phyloP scores from a whole-genome alignment of 1,140 invertebrate genomes.

The Habropoda laboriosa region DNA sequence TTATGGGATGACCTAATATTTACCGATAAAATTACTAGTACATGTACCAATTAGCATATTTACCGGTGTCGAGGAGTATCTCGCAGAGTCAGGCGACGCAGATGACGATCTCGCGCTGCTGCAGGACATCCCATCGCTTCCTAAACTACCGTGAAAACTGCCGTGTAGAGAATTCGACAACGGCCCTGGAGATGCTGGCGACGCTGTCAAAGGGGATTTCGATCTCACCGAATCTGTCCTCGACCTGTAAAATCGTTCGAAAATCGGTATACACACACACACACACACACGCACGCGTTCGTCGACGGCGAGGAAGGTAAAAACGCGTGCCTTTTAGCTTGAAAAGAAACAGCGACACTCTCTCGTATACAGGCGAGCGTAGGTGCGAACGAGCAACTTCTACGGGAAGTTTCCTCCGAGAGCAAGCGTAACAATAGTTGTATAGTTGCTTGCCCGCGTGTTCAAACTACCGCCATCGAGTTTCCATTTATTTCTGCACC shows the following conservation, averaged over 20 bases:
- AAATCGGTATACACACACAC: conserved; percentile 48
- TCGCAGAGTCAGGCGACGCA: conserved; percentile 79
- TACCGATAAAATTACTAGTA: too few species aligned
- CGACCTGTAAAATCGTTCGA: conserved; percentile 74
- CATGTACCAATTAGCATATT: too few species aligned
- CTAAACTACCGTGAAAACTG: conserved; percentile 80
- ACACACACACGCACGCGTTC: conserved; percentile 11
- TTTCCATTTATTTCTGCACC: not conserved
- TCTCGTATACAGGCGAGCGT: conserved; percentile 7
- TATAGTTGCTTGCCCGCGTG: not conserved
- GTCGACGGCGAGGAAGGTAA: too few species aligned
- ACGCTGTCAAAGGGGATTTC: conserved; percentile 79
- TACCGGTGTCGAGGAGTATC: conserved; percentile 79
- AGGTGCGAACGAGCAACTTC: conserved; percentile 35
- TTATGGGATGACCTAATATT: too few species aligned
- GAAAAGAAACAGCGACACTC: conserved; percentile 24
- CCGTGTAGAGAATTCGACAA: conserved; percentile 79
- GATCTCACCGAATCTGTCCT: conserved; percentile 79
- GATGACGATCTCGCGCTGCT: conserved; percentile 81
- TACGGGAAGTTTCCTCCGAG: not conserved
- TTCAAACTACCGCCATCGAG: not conserved
- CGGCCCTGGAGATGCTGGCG: conserved; percentile 78
- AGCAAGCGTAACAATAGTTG: not conserved
- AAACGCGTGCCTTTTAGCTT: conserved; percentile 26
- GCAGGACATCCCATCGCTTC: conserved; percentile 81